Conservation (phyloP, 2,888 invertebrate species). For the Anthophora plumipes region DNA sequence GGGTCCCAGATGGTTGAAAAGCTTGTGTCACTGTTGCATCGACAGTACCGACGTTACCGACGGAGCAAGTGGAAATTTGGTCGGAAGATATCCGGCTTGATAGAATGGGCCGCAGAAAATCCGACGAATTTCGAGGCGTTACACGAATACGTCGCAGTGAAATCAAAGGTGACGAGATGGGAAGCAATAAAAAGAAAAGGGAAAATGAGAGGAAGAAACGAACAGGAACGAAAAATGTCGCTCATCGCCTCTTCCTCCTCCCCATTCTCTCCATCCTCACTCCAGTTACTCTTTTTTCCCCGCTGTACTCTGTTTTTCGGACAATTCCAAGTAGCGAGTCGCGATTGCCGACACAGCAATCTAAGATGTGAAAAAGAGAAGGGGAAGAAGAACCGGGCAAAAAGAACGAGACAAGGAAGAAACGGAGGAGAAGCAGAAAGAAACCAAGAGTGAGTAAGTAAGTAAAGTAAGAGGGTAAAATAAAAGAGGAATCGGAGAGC, state of each 20-base stretch:
- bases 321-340: conserved; percentile 49
- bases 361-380: conserved; percentile 47
- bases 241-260: conserved; percentile 2
- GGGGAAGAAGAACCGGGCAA: conserved; percentile 41
- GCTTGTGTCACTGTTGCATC: neutral
- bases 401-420: conserved; percentile 37
- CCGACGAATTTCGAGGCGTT: conserved; percentile 15
- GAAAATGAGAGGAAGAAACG: neutral
- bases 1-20: neutral
- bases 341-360: conserved; percentile 48
- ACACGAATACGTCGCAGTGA: neutral
- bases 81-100: neutral
- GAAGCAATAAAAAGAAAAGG: neutral
- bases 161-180: neutral
- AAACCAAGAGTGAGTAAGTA: conserved; percentile 60
- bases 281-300: neutral
- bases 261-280: neutral
- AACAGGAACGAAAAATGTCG: conserved; percentile 33
- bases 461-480: conserved; percentile 60
- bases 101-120: conserved; percentile 10
- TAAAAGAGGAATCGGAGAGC: conserved; percentile 57
- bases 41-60: conserved; percentile 23
- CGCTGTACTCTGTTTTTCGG: conserved; percentile 42
- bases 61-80: conserved; percentile 13
- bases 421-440: conserved; percentile 49